Evolutionary conservation across 1,140 invertebrate species (phyloP).

Genomic region (Drosophila ficusphila): DNA sequence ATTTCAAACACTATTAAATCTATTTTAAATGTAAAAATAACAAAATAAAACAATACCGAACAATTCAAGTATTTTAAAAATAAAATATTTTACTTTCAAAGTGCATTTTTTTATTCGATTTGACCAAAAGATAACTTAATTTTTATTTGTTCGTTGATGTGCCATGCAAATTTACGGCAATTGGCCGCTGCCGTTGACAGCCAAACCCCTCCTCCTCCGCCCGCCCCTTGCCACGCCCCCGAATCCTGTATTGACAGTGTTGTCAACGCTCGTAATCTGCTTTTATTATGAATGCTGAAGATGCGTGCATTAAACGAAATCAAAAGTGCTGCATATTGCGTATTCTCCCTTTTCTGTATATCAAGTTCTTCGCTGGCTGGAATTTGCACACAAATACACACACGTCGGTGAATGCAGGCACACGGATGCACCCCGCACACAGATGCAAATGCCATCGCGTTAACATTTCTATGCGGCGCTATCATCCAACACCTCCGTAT

Average conservation of each 20-base stretch:
- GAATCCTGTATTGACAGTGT: constrained; percentile 66
- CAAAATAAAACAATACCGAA: too few relatives aligned
- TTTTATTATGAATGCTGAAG: constrained; percentile 66
- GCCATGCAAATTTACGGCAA: constrained; percentile 73
- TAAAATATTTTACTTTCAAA: not conserved
- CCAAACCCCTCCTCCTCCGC: not conserved
- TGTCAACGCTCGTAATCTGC: constrained; percentile 76
- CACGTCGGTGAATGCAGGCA: constrained; percentile 19
- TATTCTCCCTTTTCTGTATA: constrained; percentile 41
- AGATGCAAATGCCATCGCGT: constrained; percentile 39
- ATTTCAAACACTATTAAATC: too few relatives aligned
- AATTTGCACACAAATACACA: constrained; percentile 51
- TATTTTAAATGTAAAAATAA: too few relatives aligned
- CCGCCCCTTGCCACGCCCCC: not conserved
- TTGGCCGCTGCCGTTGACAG: constrained; percentile 69
- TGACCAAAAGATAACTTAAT: not conserved
- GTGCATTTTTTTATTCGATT: constrained; percentile 10
- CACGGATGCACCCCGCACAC: constrained; percentile 15
- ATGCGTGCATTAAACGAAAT: constrained; percentile 65
- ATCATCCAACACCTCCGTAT: constrained; percentile 59
- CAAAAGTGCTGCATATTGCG: constrained; percentile 55
- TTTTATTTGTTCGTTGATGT: constrained; percentile 56
- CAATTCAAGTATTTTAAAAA: too few relatives aligned
- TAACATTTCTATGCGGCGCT: constrained; percentile 73
- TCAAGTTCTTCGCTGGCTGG: constrained; percentile 68